Evolutionary conservation across 2,888 invertebrate species (phyloP), one percentile per base, ranked within the genome.

Genomic region (Xylophagus ater): DNA sequence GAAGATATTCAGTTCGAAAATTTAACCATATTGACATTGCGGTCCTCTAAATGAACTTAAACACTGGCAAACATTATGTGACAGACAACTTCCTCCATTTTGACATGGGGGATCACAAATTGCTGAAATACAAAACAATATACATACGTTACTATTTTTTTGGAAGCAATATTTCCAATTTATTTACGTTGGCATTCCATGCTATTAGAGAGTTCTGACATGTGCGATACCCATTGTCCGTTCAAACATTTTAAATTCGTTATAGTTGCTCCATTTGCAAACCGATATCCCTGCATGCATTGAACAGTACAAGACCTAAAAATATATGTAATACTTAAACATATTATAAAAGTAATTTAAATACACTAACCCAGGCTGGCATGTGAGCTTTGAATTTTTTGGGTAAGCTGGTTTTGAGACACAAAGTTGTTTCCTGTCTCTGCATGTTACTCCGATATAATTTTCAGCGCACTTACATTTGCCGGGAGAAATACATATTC

Each of bases 51-150:
- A 81, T 3, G 74, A 73, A 46, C 73, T 68, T 0, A 84, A 76
- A 55, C 90, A 92, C 48, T 82, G 78, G 49, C 90, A 92, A 3
- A 74, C 69, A 54, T 88, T 81, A 8, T 77, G 71, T 0, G 81
- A 71, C 1, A 86, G 64, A 56, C 90, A 92, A n/a, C 72, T 71
- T 0, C 90, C 90, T 1, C 82, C 86, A 55, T 90, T 86, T 43
- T 70, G 57, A 54, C 90, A 92, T 0, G 78, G 70, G 1, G 85
- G 86, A 36, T 68, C 59, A 48, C 83, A 83, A 15, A 71, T 69
- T 4, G 80, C 62, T 62, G 25, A 25, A 34, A 34, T 10, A 10
- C 6, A 60, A 57, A 49, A 45, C 4, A 14, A 14, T 29, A 32
- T 19, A 4, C 8, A 8, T 19, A 18, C 15, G n/a, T 9, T n/a